Evolutionary conservation across 2,797 vertebrate genomes (phyloP), one percentile per base, ranked within the genome.

Genomic region (Lateolabrax maculatus): DNA sequence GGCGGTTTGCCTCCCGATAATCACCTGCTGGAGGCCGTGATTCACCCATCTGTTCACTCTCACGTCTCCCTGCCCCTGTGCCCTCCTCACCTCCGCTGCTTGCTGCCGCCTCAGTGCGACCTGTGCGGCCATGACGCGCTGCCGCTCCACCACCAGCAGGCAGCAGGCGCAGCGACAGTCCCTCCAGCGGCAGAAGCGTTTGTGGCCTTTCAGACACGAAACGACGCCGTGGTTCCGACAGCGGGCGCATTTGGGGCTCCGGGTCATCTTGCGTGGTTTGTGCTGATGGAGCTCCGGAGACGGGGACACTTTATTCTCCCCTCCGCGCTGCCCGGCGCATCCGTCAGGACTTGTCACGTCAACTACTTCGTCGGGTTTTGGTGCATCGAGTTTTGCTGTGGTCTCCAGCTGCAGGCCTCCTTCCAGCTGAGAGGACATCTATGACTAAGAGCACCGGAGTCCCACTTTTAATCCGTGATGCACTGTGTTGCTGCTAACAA

Each of bases 111-210:
- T 87, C 49, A 96, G 93, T 23, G 95, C 96, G 70, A 96, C 95
- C 85, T 96, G 95, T 19, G 95, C 96, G 0, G 96, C 96, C 95
- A 96, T 96, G 81, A 96, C 96, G 67, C 96, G 94, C 90, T 96
- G 95, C 55, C 95, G 89, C 93, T 96, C 95, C 84, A 95, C 93
- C 81, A 96, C 95, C 83, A 96, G 92, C 84, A 94, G 89, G 89
- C 96, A 96, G 90, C 94, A 96, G 25, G 94, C 92, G 36, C 96
- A 96, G 63, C 87, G 90, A 56, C 95, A 95, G 89, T 96, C 94
- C 78, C 94, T 91, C 95, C 95, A 95, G 85, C 95, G 94, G 83
- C 93, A 95, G 87, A 95, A 89, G 77, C 95, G 95, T 80, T 96
- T 96, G 95, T 96, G 95, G 77, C 95, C 95, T 79, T 96, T 95